Evolutionary conservation across 1,140 invertebrate species (phyloP).

Genomic region (Drosophila sechellia): DNA sequence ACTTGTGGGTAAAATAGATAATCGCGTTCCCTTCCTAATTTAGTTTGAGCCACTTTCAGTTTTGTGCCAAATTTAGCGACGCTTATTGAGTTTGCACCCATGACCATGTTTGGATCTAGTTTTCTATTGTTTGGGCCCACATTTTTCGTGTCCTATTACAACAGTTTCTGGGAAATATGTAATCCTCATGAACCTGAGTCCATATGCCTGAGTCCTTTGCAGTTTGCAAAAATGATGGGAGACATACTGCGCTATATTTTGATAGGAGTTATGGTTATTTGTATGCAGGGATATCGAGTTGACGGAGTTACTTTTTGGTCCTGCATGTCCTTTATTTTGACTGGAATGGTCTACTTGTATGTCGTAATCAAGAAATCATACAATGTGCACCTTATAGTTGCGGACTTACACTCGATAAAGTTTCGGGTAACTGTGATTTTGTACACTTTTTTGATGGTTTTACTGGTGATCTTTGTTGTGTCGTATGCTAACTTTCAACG

Average conservation of each 20-base stretch:
- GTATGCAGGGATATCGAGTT: slow-evolving; percentile 17
- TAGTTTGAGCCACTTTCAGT: background rate
- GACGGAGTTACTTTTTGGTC: slow-evolving; percentile 31
- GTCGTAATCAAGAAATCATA: slow-evolving; percentile 5
- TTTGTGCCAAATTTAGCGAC: slow-evolving; percentile 48
- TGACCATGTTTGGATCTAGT: slow-evolving; percentile 20
- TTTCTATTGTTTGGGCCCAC: slow-evolving; percentile 20
- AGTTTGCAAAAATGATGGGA: slow-evolving; percentile 11
- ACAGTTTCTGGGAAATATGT: slow-evolving; percentile 11
- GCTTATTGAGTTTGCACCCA: slow-evolving; percentile 37
- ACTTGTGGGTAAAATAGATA: slow-evolving; percentile 46
- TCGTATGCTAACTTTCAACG: slow-evolving; percentile 8
- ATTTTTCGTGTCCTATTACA: slow-evolving; percentile 19
- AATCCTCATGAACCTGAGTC: too few species aligned
- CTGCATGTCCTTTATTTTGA: slow-evolving; percentile 13
- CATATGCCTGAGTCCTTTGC: slow-evolving; percentile 1
- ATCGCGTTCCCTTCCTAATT: background rate
- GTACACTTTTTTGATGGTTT: background rate
- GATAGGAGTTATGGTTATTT: slow-evolving; percentile 29
- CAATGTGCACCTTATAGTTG: background rate
- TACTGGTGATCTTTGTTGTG: slow-evolving; percentile 19
- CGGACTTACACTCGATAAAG: background rate
- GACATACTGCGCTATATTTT: slow-evolving; percentile 20
- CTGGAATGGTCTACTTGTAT: slow-evolving; percentile 22
- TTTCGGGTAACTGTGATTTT: slow-evolving; percentile 3